Evolutionary conservation across 2,113 vertebrate species (phyloP).

Genomic region (Scopus umbretta): DNA sequence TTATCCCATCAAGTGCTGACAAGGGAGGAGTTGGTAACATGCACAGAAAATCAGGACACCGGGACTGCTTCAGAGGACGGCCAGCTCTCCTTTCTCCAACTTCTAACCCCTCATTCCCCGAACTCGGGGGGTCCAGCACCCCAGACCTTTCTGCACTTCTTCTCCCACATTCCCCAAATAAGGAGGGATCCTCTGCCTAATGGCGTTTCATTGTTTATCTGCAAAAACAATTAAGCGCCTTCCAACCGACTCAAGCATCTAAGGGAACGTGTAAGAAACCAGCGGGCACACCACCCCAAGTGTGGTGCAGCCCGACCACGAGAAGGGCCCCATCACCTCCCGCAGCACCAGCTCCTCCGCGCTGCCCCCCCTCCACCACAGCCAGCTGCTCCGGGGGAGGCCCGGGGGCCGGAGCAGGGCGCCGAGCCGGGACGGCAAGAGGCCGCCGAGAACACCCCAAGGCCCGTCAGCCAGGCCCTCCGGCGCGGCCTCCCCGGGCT

Average conservation of each 20-base stretch:
- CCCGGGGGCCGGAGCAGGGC: too few relatives aligned
- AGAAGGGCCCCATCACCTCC: too few relatives aligned
- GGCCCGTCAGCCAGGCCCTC: neutral
- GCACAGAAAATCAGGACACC: neutral
- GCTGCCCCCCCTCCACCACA: neutral
- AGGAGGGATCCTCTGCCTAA: neutral
- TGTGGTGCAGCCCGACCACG: accelerated
- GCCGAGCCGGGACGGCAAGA: neutral
- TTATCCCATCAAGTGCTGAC: neutral
- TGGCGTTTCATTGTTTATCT: neutral
- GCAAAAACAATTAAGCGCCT: neutral
- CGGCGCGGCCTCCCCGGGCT: neutral
- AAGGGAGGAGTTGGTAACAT: neutral
- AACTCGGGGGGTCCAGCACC: accelerated
- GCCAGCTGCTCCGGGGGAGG: neutral
- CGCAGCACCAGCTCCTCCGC: neutral
- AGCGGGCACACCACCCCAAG: accelerated
- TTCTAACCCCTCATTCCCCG: neutral
- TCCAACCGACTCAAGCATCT: neutral
- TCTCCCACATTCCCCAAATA: neutral
- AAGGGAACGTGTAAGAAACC: too few relatives aligned
- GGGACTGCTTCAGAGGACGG: neutral
- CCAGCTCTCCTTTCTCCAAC: neutral
- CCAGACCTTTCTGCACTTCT: neutral
- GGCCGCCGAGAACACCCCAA: constrained; percentile 1